phyloP scores from a whole-genome alignment of 2,888 invertebrate genomes.

The Neoitamus cyanurus region DNA sequence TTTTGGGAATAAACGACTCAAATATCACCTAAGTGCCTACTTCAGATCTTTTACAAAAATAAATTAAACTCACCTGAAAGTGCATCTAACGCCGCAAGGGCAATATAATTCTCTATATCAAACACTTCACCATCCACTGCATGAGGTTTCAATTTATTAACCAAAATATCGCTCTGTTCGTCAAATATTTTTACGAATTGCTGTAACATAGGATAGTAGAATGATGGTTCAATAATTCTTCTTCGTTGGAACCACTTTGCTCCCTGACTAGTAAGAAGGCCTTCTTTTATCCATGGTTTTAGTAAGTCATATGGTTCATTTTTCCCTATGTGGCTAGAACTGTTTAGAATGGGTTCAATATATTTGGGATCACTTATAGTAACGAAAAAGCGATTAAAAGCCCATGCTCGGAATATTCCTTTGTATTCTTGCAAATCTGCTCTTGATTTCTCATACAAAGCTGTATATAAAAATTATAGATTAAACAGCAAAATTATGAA shows the following conservation, averaged over 20 bases:
- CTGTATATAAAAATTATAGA: background rate
- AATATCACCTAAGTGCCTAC: no score
- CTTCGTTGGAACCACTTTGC: slow-evolving; percentile 75
- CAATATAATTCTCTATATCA: slow-evolving; percentile 73
- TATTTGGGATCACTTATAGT: background rate
- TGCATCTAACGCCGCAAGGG: slow-evolving; percentile 71
- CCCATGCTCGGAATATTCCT: background rate
- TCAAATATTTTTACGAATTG: slow-evolving; percentile 78
- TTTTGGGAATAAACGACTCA: slow-evolving; percentile 75
- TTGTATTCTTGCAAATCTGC: background rate
- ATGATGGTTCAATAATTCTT: slow-evolving; percentile 80
- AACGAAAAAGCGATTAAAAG: background rate
- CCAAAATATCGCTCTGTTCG: slow-evolving; percentile 71
- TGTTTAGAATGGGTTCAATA: background rate
- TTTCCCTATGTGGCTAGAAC: background rate
- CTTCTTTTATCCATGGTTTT: no score
- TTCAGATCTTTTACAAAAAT: slow-evolving; percentile 69
- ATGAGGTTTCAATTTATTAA: slow-evolving; percentile 68
- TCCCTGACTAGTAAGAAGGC: slow-evolving; percentile 60
- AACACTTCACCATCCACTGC: slow-evolving; percentile 63
- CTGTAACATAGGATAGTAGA: slow-evolving; percentile 82
- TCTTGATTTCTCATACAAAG: background rate
- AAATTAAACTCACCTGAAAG: slow-evolving; percentile 63
- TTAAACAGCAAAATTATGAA: background rate
- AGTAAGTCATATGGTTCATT: background rate